Conservation (phyloP, 2,888 invertebrate genomes). For the Orthosia gracilis region DNA sequence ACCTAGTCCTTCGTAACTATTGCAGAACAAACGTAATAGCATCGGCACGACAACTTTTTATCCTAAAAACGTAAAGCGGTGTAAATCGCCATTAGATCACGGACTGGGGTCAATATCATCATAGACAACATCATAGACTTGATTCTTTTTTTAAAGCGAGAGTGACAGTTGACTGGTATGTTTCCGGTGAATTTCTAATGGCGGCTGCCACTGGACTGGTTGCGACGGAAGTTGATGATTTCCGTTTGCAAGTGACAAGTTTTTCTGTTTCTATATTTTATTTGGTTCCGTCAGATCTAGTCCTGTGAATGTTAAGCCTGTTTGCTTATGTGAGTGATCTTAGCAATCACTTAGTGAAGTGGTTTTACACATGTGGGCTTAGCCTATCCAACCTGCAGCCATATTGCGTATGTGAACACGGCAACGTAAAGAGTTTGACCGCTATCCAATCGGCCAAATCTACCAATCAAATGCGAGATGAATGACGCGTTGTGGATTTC, state of each 20-base stretch:
- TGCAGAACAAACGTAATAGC: conserved; percentile 67
- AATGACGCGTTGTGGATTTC: no score
- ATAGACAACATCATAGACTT: conserved; percentile 32
- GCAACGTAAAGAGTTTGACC: no score
- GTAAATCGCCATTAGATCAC: conserved; percentile 64
- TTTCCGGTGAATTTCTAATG: conserved; percentile 61
- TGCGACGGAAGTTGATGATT: conserved; percentile 50
- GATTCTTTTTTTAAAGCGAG: conserved; percentile 61
- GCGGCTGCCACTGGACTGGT: conserved; percentile 30
- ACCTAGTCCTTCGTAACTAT: conserved; percentile 68
- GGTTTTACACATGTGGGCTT: background rate
- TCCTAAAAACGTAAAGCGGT: conserved; percentile 43
- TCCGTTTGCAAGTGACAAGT: conserved; percentile 51
- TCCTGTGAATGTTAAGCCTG: background rate
- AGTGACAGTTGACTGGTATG: conserved; percentile 48
- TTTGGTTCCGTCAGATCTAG: background rate
- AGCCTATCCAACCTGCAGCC: no score
- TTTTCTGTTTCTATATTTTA: conserved; percentile 49
- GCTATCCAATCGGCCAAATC: no score
- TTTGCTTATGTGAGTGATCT: background rate
- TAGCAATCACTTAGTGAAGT: background rate
- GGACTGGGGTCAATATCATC: conserved; percentile 63
- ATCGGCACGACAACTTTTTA: conserved; percentile 68
- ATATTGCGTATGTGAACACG: no score
- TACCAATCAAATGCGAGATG: no score